Conservation (phyloP, 2,888 invertebrate genomes). For the Eupithecia subfuscata region DNA sequence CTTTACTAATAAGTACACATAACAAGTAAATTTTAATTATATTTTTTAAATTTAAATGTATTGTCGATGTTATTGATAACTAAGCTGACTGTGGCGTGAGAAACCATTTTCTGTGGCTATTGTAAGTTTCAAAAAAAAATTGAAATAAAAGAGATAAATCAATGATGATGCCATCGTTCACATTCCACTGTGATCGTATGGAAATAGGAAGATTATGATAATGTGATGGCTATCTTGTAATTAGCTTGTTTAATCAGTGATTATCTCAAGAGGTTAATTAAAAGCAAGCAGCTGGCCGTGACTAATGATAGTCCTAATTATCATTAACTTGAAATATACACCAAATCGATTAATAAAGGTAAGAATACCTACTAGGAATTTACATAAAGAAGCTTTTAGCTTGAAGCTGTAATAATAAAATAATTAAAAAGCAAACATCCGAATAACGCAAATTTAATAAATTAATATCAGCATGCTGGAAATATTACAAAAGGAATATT, state of each 20-base stretch:
- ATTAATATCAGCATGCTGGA: not conserved
- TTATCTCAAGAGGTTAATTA: conserved; percentile 14
- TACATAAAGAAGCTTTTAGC: not conserved
- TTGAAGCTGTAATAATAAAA: not conserved
- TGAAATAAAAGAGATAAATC: not conserved
- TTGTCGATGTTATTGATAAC: too few species aligned
- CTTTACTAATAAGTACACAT: too few species aligned
- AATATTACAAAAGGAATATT: not conserved
- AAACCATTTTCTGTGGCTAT: not conserved
- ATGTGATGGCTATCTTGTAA: not conserved
- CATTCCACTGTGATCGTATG: not conserved
- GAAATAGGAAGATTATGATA: not conserved
- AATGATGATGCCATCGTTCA: not conserved
- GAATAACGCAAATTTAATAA: not conserved
- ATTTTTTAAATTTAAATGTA: too few species aligned
- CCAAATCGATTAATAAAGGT: not conserved
- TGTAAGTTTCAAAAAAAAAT: not conserved
- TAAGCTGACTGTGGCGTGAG: not conserved
- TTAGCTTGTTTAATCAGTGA: conserved; percentile 1
- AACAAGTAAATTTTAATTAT: too few species aligned
- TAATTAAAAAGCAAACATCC: not conserved
- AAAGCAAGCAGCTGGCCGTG: not conserved
- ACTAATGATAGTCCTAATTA: conserved; percentile 4
- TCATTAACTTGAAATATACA: not conserved
- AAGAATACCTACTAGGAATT: not conserved